phyloP scores from a whole-genome alignment of 2,797 vertebrate species.

The Dendrocincla fuliginosa region DNA sequence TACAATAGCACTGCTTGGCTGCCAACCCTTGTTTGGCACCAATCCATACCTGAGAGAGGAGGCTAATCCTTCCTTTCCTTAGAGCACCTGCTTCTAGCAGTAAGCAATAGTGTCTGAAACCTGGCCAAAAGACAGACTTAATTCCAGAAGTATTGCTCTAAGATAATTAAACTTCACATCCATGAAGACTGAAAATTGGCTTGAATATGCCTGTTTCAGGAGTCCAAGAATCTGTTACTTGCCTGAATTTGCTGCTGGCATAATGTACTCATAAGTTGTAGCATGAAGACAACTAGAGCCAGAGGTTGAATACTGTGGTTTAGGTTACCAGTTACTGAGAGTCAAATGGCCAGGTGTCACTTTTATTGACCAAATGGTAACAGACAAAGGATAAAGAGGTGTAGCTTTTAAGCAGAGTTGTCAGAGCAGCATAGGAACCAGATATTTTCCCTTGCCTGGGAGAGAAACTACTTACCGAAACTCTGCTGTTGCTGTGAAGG shows the following conservation, averaged over 20 bases:
- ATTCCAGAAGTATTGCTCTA: constrained; percentile 42
- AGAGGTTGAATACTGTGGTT: background rate
- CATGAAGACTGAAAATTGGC: constrained; percentile 38
- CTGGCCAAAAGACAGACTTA: constrained; percentile 53
- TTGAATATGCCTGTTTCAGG: background rate
- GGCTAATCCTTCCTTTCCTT: constrained; percentile 55
- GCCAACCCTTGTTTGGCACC: constrained; percentile 47
- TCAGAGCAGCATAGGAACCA: background rate
- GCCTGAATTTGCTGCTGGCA: constrained; percentile 14
- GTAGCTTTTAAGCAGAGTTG: background rate
- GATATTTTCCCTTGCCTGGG: background rate
- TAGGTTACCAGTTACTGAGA: background rate
- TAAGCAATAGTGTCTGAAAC: constrained; percentile 46
- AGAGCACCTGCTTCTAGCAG: constrained; percentile 65
- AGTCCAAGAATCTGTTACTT: constrained; percentile 42
- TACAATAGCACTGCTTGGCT: constrained; percentile 31
- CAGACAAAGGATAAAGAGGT: background rate
- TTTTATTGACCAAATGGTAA: background rate
- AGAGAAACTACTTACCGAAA: constrained; percentile 84
- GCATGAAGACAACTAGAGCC: background rate
- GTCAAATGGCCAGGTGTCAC: background rate
- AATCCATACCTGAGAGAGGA: constrained; percentile 54
- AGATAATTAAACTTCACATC: constrained; percentile 63
- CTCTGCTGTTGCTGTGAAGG: constrained; percentile 90
- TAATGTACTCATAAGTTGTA: background rate